phyloP scores from a whole-genome alignment of 2,797 vertebrate genomes.

The Neoniphon sammara region DNA sequence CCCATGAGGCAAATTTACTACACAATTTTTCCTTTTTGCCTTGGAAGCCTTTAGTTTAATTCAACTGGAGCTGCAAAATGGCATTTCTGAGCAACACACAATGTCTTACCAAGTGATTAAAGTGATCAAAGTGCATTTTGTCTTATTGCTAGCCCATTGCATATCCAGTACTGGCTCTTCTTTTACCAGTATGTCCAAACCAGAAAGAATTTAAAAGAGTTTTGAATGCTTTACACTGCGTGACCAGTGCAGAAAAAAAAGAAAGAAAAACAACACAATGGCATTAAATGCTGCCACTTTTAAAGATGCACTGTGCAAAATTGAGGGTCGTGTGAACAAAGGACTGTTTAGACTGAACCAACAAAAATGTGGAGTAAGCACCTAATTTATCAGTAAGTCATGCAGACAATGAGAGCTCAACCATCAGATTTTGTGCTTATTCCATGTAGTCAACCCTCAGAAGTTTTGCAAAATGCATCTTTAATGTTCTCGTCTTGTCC shows the following conservation, averaged over 20 bases:
- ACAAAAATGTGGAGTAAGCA: too few species aligned
- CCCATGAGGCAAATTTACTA: background rate
- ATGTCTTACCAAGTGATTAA: conserved; percentile 6
- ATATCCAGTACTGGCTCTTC: background rate
- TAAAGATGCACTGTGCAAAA: too few species aligned
- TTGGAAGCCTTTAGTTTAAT: background rate
- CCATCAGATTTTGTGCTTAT: too few species aligned
- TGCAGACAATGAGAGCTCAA: too few species aligned
- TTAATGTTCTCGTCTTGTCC: background rate
- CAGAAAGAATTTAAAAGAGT: background rate
- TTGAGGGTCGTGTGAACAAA: too few species aligned
- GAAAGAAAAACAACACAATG: too few species aligned
- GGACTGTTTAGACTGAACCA: too few species aligned
- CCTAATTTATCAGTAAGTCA: too few species aligned
- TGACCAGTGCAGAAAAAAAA: background rate
- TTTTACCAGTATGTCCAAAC: conserved; percentile 2
- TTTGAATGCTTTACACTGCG: conserved; percentile 4
- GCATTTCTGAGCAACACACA: background rate
- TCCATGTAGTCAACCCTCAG: too few species aligned
- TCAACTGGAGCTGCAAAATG: background rate
- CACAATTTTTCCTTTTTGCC: background rate
- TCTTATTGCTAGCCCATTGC: background rate
- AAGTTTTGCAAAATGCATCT: too few species aligned
- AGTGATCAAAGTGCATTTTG: background rate
- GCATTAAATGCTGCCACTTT: background rate